phyloP scores from a whole-genome alignment of 2,797 vertebrate species.

The Atherinosoma microstoma region DNA sequence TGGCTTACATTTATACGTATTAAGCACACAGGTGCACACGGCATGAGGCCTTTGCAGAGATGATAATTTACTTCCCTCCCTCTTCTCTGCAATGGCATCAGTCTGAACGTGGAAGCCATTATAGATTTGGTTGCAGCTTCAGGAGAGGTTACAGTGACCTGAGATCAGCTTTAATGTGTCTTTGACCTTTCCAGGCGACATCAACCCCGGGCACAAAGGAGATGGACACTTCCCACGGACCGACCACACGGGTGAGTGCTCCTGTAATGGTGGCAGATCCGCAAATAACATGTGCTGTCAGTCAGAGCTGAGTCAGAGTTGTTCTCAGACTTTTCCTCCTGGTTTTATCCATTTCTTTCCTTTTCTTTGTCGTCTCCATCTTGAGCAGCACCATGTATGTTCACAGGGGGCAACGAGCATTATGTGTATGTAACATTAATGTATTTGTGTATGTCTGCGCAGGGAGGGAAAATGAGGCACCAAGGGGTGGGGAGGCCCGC shows the following conservation, averaged over 20 bases:
- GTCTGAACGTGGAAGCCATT: slow-evolving; percentile 11
- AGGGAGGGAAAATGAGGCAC: slow-evolving; percentile 75
- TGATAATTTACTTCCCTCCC: slow-evolving; percentile 30
- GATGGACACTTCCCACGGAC: slow-evolving; percentile 93
- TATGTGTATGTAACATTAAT: slow-evolving; percentile 11
- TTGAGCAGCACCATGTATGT: slow-evolving; percentile 1
- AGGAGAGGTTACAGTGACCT: slow-evolving; percentile 29
- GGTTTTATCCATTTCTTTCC: background rate
- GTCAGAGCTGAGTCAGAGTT: slow-evolving; percentile 15
- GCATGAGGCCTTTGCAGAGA: slow-evolving; percentile 34
- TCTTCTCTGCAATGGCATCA: background rate
- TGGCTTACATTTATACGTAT: slow-evolving; percentile 51
- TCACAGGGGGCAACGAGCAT: background rate
- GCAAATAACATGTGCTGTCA: slow-evolving; percentile 22
- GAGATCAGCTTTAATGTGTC: slow-evolving; percentile 35
- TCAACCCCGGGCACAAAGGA: slow-evolving; percentile 89
- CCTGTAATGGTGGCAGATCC: slow-evolving; percentile 3
- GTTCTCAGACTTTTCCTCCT: background rate
- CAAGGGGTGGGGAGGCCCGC: slow-evolving; percentile 87
- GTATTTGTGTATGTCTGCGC: slow-evolving; percentile 26
- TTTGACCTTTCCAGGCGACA: slow-evolving; percentile 85
- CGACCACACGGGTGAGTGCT: slow-evolving; percentile 89
- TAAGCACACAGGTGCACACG: slow-evolving; percentile 36
- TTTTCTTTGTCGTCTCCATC: slow-evolving; percentile 15
- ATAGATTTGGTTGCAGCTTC: slow-evolving; percentile 13